Conservation (phyloP, 2,888 invertebrate species). For the Andrena marginata region DNA sequence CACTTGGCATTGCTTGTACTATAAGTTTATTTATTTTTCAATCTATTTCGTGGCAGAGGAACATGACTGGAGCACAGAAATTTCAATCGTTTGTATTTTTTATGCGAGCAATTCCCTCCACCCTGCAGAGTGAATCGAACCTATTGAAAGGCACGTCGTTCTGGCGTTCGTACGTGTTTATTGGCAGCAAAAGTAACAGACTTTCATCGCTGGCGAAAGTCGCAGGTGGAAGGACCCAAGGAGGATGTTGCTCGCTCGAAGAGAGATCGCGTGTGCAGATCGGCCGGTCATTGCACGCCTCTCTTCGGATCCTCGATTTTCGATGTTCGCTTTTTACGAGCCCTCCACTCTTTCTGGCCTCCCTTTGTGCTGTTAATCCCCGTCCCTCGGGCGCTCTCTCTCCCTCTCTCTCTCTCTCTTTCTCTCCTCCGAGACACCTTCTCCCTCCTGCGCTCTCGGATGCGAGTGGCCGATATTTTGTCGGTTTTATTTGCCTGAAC, state of each 20-base stretch:
- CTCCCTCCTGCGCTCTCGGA: conserved; percentile 40
- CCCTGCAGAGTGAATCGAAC: too few species aligned
- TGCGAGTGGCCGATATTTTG: conserved; percentile 71
- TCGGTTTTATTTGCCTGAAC: conserved; percentile 78
- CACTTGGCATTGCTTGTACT: too few species aligned
- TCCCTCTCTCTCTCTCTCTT: conserved; percentile 27
- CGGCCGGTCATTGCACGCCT: conserved; percentile 79
- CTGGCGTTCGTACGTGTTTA: background rate
- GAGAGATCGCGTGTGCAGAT: conserved; percentile 73
- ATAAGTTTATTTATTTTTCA: too few species aligned
- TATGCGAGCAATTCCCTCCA: too few species aligned
- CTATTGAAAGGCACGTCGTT: background rate
- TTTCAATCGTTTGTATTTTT: too few species aligned
- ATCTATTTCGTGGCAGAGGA: too few species aligned
- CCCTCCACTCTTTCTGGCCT: conserved; percentile 68
- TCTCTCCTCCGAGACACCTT: conserved; percentile 21
- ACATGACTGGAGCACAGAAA: too few species aligned
- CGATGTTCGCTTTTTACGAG: conserved; percentile 63
- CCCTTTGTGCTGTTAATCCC: conserved; percentile 78
- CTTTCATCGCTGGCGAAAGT: conserved; percentile 36
- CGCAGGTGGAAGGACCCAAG: conserved; percentile 18
- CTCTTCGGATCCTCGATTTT: conserved; percentile 77
- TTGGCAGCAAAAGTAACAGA: conserved; percentile 3
- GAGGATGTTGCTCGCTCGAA: conserved; percentile 45
- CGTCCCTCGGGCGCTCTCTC: conserved; percentile 49